Percentiles rank a stretch among this genome's conserved stretches.
Evolutionary conservation across 2,888 invertebrate genomes (phyloP).

Genomic region (Orthonychiurus folsomi): DNA sequence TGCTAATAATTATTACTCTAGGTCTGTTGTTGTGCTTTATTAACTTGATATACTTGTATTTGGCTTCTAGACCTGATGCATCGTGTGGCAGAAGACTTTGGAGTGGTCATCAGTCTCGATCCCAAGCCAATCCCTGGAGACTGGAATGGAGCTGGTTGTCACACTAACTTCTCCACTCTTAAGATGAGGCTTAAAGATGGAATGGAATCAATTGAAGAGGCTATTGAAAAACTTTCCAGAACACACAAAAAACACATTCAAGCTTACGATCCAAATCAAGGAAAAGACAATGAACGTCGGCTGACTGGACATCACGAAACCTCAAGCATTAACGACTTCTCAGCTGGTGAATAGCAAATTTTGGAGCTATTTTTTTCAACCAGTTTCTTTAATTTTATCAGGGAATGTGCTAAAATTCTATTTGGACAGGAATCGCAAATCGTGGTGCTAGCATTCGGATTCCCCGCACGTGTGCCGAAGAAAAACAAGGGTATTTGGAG

Average conservation of each 20-base stretch:
- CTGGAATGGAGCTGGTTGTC: conserved; percentile 70
- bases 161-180: conserved; percentile 91
- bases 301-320: conserved; percentile 52
- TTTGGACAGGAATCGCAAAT: conserved; percentile 5
- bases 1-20: background rate
- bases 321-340: conserved; percentile 48
- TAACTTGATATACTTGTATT: background rate
- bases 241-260: conserved; percentile 17
- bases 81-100: conserved; percentile 80
- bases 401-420: background rate
- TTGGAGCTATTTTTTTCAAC: background rate
- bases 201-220: conserved; percentile 46
- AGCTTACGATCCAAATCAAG: conserved; percentile 44
- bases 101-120: conserved; percentile 65
- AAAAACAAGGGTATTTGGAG: background rate
- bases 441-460: conserved; percentile 7
- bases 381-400: too few relatives aligned
- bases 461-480: background rate
- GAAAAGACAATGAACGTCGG: conserved; percentile 50
- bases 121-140: conserved; percentile 65
- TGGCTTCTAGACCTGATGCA: too few relatives aligned
- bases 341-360: conserved; percentile 42
- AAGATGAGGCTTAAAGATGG: conserved; percentile 81
- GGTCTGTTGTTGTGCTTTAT: background rate
- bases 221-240: conserved; percentile 20